Percentiles rank a stretch among this genome's conserved stretches.
phyloP scores from a whole-genome alignment of 2,113 vertebrate genomes.

The Callorhinus ursinus region DNA sequence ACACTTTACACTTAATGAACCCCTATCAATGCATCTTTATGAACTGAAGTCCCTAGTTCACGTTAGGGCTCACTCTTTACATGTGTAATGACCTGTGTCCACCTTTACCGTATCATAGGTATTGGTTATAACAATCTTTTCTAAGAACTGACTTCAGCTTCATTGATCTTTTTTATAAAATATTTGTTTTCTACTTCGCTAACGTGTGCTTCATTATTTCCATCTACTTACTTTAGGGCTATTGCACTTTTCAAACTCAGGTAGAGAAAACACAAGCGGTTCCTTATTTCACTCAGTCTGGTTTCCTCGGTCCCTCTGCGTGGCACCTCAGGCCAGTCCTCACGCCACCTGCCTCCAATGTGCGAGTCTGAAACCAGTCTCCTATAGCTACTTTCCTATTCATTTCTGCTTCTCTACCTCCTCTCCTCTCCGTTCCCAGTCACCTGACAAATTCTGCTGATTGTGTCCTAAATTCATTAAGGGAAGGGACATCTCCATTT shows the following conservation, averaged over 20 bases:
- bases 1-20: background rate
- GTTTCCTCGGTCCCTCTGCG: background rate
- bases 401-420: background rate
- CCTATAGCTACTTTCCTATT: background rate
- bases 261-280: background rate
- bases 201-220: background rate
- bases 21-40: background rate
- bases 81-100: background rate
- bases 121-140: background rate
- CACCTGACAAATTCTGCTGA: background rate
- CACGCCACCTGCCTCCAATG: background rate
- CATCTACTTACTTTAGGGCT: background rate
- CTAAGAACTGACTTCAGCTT: background rate
- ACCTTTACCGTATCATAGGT: background rate
- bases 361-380: background rate
- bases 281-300: background rate
- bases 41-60: background rate
- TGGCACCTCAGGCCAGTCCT: background rate
- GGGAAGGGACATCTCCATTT: background rate
- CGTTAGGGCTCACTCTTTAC: background rate
- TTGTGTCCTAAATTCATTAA: background rate
- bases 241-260: background rate
- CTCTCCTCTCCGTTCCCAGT: background rate
- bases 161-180: background rate
- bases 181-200: background rate